Base-by-base conservation (phyloP, 2,888 invertebrate genomes). In the Troides oblongomaculatus region DNA sequence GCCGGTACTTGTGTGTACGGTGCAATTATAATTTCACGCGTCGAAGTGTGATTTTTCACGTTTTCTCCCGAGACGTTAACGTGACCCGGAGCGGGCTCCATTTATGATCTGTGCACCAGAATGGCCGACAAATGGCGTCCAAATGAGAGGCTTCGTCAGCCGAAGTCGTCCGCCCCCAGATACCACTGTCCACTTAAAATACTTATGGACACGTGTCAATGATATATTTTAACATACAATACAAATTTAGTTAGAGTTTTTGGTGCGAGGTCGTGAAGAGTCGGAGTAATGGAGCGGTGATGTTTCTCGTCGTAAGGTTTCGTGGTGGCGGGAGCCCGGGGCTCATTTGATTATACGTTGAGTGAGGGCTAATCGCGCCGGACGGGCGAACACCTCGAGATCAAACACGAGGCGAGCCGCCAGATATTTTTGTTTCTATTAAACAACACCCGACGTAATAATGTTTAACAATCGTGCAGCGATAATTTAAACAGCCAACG, bases 391-490 rank as follows among this genome's bases (percentile, higher is more conserved):
- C 92, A 91, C 92, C 92, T 91, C 92, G 92, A 92, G 92, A 92
- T 92, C 92, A 92, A 92, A 92, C 92, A 92, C 92, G 88, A 90
- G 90, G 90, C 92, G 91, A 88, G 91, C 92, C 92, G 92, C 89
- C 92, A 91, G 90, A 92, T 92, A 92, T 92, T 92, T 92, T 92
- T 92, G 92, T 92, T 92, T 92, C 92, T 92, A 92, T 92, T 92
- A 92, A 92, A 92, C 92, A 92, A 92, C 92, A 92, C 91, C 92
- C 92, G 88, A 90, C 90, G 92, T 92, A 92, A 92, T 92, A 92
- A 92, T 92, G 92, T 92, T 92, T 92, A 92, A 92, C 92, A 92
- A 92, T 92, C 92, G 91, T 90, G 92, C 89, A 91, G 91, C 92
- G 91, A 91, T 92, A 90, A 92, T 90, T 92, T 84, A 88, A 81